phyloP scores from a whole-genome alignment of 1,140 invertebrate species.

The Gryon sp. region DNA sequence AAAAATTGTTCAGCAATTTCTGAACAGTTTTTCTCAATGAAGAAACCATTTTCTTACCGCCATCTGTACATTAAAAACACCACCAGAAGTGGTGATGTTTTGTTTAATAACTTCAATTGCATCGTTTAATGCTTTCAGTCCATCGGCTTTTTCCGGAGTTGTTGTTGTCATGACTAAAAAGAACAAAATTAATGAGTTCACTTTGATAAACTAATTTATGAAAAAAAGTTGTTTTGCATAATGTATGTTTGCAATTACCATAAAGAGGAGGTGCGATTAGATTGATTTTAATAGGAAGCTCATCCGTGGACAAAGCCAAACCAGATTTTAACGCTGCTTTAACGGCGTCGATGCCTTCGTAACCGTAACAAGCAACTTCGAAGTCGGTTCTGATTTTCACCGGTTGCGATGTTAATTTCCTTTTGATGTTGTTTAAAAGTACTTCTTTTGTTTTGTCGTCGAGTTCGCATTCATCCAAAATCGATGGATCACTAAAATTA shows the following conservation, averaged over 20 bases:
- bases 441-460: conserved; percentile 96
- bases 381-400: conserved; percentile 99
- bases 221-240: no score
- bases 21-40: neutral
- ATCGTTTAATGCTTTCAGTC: conserved; percentile 91
- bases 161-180: conserved; percentile 97
- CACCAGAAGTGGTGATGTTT: conserved; percentile 90
- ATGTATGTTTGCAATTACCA: no score
- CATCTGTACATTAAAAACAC: conserved; percentile 97
- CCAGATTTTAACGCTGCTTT: conserved; percentile 96
- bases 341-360: conserved; percentile 99
- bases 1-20: no score
- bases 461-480: conserved; percentile 97
- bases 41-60: conserved; percentile 84
- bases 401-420: conserved; percentile 97
- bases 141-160: conserved; percentile 96
- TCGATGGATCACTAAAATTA: conserved; percentile 91
- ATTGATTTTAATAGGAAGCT: conserved; percentile 99
- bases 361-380: conserved; percentile 98
- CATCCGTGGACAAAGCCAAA: conserved; percentile 93
- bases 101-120: conserved; percentile 93
- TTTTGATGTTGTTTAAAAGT: conserved; percentile 95
- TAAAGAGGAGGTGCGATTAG: conserved; percentile 98
- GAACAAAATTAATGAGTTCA: no score
- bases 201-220: neutral